phyloP scores from a whole-genome alignment of 2,888 invertebrate species.

The Ectemnius continuus region DNA sequence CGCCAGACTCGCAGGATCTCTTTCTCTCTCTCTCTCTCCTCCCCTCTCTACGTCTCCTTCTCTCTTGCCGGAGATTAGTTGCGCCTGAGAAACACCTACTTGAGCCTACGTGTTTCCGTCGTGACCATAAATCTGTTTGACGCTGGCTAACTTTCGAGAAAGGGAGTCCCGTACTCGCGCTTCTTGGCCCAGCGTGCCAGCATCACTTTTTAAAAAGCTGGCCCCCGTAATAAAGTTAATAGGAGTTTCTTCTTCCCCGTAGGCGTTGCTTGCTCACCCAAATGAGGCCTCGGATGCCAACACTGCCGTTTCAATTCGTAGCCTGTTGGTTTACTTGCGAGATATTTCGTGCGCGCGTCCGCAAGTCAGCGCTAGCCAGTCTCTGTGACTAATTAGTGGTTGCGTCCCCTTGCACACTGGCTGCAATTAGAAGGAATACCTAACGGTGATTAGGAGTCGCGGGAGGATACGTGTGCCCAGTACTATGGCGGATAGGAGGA shows the following conservation, averaged over 20 bases:
- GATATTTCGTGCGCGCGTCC: too few relatives aligned
- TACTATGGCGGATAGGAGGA: too few relatives aligned
- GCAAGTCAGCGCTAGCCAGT: too few relatives aligned
- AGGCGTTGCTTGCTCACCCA: not conserved
- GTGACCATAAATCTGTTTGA: conserved; percentile 41
- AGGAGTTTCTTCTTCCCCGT: not conserved
- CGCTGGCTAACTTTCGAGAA: conserved; percentile 21
- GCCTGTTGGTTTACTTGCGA: too few relatives aligned
- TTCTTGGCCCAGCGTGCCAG: conserved; percentile 1
- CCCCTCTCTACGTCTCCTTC: too few relatives aligned
- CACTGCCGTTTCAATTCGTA: not conserved
- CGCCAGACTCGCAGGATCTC: too few relatives aligned
- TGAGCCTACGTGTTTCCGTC: conserved; percentile 28
- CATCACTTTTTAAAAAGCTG: not conserved
- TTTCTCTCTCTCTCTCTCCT: too few relatives aligned
- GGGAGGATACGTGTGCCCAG: too few relatives aligned
- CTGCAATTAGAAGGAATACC: too few relatives aligned
- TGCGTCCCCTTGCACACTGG: too few relatives aligned
- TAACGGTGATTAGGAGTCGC: too few relatives aligned
- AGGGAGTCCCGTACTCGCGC: conserved; percentile 1
- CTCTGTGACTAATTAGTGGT: too few relatives aligned
- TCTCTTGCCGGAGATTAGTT: conserved; percentile 34
- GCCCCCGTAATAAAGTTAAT: not conserved
- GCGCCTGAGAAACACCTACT: conserved; percentile 40
- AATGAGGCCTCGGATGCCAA: not conserved